Conservation (phyloP, 2,888 invertebrate species). For the Synanthedon vespiformis region DNA sequence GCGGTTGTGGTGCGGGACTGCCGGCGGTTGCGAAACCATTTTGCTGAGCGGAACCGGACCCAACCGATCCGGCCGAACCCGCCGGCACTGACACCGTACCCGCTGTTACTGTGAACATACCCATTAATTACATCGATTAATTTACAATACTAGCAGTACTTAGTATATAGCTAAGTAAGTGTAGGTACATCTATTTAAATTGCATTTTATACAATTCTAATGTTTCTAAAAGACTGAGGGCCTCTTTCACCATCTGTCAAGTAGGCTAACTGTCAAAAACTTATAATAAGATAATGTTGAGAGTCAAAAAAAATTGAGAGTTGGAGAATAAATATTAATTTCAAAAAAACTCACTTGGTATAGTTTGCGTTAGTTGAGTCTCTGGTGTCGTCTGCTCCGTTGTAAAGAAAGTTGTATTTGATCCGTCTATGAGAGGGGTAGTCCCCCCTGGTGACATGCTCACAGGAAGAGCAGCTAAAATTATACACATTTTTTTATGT, state of each 20-base stretch:
- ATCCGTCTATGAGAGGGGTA: constrained; percentile 54
- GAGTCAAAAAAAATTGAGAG: no score
- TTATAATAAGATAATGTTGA: no score
- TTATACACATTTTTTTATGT: constrained; percentile 2
- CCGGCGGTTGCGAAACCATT: constrained; percentile 48
- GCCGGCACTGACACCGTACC: constrained; percentile 36
- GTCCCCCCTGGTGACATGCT: constrained; percentile 58
- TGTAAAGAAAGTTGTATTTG: constrained; percentile 51
- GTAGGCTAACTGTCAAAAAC: no score
- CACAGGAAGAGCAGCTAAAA: constrained; percentile 59
- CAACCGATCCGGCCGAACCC: background rate
- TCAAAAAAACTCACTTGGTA: constrained; percentile 32
- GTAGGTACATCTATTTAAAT: no score
- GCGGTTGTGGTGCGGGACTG: constrained; percentile 51
- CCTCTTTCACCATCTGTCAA: no score
- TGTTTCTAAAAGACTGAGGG: no score
- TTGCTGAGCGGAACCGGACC: constrained; percentile 29
- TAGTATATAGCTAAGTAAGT: no score
- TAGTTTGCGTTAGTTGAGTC: constrained; percentile 49
- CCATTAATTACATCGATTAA: no score
- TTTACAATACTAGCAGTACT: no score
- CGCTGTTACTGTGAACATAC: constrained; percentile 5
- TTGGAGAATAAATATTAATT: background rate
- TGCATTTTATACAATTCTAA: no score
- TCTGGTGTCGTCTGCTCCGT: constrained; percentile 50